Evolutionary conservation across 2,113 vertebrate species (phyloP).

Genomic region (Pangasianodon gigas): DNA sequence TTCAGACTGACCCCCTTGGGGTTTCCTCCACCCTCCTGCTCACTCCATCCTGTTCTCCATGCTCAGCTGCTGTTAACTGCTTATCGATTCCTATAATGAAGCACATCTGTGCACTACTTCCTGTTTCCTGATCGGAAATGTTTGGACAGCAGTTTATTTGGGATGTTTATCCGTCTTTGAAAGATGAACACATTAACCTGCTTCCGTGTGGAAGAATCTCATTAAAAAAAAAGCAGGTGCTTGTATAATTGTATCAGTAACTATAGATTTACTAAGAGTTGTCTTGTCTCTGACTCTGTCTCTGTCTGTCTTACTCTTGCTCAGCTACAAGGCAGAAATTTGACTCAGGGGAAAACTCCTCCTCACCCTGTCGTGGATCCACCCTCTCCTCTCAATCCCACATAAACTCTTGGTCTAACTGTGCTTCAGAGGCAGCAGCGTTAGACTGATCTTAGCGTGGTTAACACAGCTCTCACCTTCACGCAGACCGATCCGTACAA

Average conservation of each 20-base stretch:
- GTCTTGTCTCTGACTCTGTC: background rate
- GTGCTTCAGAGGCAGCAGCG: slow-evolving; percentile 21
- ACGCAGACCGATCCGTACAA: background rate
- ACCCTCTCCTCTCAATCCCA: slow-evolving; percentile 21
- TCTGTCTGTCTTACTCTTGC: background rate
- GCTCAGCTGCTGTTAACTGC: background rate
- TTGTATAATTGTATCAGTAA: slow-evolving; percentile 22
- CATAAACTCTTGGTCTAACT: slow-evolving; percentile 30
- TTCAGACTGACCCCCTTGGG: slow-evolving; percentile 11
- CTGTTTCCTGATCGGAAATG: background rate
- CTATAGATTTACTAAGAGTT: slow-evolving; percentile 1
- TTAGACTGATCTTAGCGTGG: slow-evolving; percentile 7
- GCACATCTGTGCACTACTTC: background rate
- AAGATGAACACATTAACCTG: background rate
- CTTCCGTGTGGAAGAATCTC: slow-evolving; percentile 14
- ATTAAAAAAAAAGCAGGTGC: slow-evolving; percentile 16
- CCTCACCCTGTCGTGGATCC: slow-evolving; percentile 8
- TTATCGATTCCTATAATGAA: background rate
- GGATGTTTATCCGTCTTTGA: background rate
- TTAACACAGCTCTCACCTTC: background rate
- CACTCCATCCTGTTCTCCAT: background rate
- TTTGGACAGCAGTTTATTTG: background rate
- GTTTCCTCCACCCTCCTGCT: background rate
- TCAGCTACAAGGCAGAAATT: slow-evolving; percentile 36
- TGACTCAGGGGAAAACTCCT: slow-evolving; percentile 31